Evolutionary conservation across 1,140 invertebrate species (phyloP).

Genomic region (Bombus balteatus): DNA sequence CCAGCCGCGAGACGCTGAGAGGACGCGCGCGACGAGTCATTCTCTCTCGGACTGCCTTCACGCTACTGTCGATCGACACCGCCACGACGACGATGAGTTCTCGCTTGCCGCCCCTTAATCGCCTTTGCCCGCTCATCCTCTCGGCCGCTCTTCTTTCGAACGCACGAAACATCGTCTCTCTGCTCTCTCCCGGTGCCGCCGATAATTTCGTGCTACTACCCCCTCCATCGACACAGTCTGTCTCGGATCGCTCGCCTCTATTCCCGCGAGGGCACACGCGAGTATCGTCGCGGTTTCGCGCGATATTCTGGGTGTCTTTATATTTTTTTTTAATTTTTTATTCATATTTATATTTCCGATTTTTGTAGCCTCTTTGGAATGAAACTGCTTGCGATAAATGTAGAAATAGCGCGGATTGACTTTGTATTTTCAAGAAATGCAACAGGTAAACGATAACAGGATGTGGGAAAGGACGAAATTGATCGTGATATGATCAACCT

Average conservation of each 20-base stretch:
- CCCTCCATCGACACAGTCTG: conserved; percentile 23
- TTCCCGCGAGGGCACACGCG: conserved; percentile 1
- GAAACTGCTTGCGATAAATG: neutral
- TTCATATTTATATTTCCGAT: too few species aligned
- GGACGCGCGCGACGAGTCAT: conserved; percentile 74
- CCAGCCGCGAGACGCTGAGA: conserved; percentile 57
- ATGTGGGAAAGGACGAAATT: neutral
- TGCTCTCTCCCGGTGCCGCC: conserved; percentile 43
- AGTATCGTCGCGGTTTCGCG: neutral
- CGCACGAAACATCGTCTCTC: conserved; percentile 48
- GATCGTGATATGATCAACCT: too few species aligned
- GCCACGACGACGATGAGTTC: conserved; percentile 32
- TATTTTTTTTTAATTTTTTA: too few species aligned
- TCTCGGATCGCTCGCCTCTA: neutral
- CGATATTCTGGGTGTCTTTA: neutral
- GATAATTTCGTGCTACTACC: conserved; percentile 72
- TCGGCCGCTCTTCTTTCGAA: conserved; percentile 48
- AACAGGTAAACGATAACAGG: too few species aligned
- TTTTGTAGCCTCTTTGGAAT: neutral
- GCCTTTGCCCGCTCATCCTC: conserved; percentile 61
- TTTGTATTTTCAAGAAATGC: neutral
- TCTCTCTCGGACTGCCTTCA: conserved; percentile 74
- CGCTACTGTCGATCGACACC: conserved; percentile 73
- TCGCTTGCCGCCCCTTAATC: conserved; percentile 70
- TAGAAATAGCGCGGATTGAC: neutral